Evolutionary conservation across 2,113 vertebrate species (phyloP).

Genomic region (Grammomys dolichurus): DNA sequence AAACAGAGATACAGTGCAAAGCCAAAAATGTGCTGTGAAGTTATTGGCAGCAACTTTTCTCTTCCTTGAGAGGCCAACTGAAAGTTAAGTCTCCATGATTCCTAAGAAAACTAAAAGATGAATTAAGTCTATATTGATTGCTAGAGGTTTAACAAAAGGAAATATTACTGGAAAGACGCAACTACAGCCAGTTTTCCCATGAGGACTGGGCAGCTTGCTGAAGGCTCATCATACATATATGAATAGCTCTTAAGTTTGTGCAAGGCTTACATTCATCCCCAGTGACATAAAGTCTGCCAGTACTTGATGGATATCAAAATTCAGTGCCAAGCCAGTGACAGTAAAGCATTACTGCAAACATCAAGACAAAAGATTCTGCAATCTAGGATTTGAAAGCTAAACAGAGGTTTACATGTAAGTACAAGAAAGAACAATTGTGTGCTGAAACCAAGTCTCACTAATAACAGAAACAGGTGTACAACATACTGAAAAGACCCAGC

Average conservation of each 20-base stretch:
- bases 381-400: constrained; percentile 72
- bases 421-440: constrained; percentile 41
- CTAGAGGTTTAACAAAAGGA: constrained; percentile 57
- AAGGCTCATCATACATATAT: constrained; percentile 43
- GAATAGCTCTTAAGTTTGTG: constrained; percentile 54
- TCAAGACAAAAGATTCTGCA: constrained; percentile 39
- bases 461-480: constrained; percentile 58
- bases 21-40: not conserved
- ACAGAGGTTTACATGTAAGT: constrained; percentile 69
- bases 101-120: constrained; percentile 57
- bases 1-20: constrained; percentile 59
- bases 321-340: constrained; percentile 55
- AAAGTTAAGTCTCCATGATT: constrained; percentile 17
- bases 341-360: constrained; percentile 60
- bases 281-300: constrained; percentile 19
- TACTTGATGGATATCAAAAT: not conserved
- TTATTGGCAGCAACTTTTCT: constrained; percentile 1
- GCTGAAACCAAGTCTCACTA: constrained; percentile 52
- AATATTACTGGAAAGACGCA: constrained; percentile 11
- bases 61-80: constrained; percentile 10
- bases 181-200: constrained; percentile 14
- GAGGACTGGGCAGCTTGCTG: constrained; percentile 44
- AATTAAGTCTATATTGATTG: constrained; percentile 57
- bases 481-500: constrained; percentile 71
- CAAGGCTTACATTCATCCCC: constrained; percentile 31